phyloP scores from a whole-genome alignment of 2,113 vertebrate species.

The Syngnathus floridae region DNA sequence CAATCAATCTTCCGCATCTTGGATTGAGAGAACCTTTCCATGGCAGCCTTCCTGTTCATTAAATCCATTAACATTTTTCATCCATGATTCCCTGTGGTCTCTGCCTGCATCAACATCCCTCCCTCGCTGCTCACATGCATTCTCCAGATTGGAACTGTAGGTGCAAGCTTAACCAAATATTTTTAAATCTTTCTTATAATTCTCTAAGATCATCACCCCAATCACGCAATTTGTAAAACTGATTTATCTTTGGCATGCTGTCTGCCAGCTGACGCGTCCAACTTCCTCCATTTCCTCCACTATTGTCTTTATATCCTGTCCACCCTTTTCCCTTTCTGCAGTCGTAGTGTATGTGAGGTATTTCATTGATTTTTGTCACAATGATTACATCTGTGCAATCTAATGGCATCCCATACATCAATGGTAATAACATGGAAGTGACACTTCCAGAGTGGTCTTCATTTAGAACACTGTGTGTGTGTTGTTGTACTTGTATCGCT shows the following conservation, averaged over 20 bases:
- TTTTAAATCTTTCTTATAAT: not conserved
- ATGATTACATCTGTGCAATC: not conserved
- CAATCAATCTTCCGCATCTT: constrained; percentile 32
- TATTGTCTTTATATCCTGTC: not conserved
- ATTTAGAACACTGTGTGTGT: not conserved
- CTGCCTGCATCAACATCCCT: not conserved
- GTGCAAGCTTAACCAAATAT: not conserved
- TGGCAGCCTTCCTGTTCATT: constrained; percentile 47
- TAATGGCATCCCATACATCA: not conserved
- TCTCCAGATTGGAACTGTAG: not conserved
- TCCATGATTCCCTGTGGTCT: constrained; percentile 28
- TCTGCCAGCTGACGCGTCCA: not conserved
- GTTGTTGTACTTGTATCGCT: not conserved
- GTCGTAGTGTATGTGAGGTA: not conserved
- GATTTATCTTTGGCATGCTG: not conserved
- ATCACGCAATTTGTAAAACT: not conserved
- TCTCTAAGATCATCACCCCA: not conserved
- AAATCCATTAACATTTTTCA: constrained; percentile 54
- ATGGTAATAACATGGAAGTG: not conserved
- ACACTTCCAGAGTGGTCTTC: not conserved
- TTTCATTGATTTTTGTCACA: not conserved
- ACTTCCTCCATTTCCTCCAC: not conserved
- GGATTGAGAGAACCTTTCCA: constrained; percentile 30
- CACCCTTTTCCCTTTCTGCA: not conserved
- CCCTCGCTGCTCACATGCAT: not conserved